A percentile compares a stretch with the other conserved stretches of the same genome.
phyloP scores from a whole-genome alignment of 2,888 invertebrate species.

The Cinara cedri region DNA sequence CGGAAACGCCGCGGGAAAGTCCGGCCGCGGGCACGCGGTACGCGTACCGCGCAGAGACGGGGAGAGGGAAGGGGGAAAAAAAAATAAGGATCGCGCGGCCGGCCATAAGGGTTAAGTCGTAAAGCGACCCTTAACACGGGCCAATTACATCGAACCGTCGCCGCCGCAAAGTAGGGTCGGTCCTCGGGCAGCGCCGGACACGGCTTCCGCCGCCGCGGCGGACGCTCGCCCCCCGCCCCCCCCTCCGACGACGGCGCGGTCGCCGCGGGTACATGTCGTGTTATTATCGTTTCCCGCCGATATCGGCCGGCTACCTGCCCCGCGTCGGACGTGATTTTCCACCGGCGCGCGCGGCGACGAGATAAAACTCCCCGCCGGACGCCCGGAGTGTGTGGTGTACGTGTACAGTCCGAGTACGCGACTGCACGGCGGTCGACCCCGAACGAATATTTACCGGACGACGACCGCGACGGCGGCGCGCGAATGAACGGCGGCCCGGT shows the following conservation, averaged over 20 bases:
- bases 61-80: not conserved
- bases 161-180: conserved; percentile 56
- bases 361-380: too few species aligned
- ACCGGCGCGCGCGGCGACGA: too few species aligned
- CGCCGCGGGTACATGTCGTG: not conserved
- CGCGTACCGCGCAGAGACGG: too few species aligned
- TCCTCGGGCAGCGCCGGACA: not conserved
- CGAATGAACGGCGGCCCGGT: too few species aligned
- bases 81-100: conserved; percentile 39
- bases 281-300: conserved; percentile 50
- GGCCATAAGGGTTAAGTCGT: conserved; percentile 55
- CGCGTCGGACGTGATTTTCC: conserved; percentile 16
- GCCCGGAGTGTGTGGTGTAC: too few species aligned
- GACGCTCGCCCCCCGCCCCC: too few species aligned
- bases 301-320: conserved; percentile 43
- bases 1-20: conserved; percentile 5
- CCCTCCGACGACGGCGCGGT: too few species aligned
- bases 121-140: conserved; percentile 57
- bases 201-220: not conserved
- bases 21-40: not conserved
- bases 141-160: conserved; percentile 57
- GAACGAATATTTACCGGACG: not conserved
- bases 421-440: not conserved
- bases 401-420: too few species aligned
- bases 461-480: not conserved